phyloP scores from a whole-genome alignment of 37 sponge, comb jelly and placozoan species.

The Chondrilla cf. caribensis region DNA sequence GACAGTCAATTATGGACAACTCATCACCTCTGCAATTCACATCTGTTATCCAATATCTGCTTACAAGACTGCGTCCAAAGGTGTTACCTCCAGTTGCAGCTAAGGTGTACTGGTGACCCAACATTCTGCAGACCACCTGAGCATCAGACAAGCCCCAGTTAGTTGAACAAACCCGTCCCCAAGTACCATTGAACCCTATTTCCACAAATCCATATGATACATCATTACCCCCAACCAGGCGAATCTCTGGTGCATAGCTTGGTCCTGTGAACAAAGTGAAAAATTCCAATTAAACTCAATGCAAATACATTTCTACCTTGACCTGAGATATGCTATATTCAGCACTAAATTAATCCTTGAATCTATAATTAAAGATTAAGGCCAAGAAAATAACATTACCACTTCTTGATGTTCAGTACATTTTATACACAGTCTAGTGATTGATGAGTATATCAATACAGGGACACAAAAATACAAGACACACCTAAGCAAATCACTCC shows the following conservation, averaged over 20 bases:
- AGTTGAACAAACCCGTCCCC: background rate
- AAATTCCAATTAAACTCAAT: too few relatives aligned
- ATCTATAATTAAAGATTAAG: too few relatives aligned
- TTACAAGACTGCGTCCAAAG: background rate
- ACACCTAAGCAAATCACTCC: slow-evolving; percentile 18
- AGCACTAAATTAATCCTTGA: too few relatives aligned
- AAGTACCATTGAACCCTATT: background rate
- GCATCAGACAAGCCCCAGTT: background rate
- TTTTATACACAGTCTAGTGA: too few relatives aligned
- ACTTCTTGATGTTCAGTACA: too few relatives aligned
- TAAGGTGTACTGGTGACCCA: background rate
- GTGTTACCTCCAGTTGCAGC: background rate
- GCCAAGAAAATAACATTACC: too few relatives aligned
- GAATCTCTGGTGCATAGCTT: background rate
- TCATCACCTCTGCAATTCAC: background rate
- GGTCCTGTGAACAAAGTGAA: too few relatives aligned
- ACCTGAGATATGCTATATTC: too few relatives aligned
- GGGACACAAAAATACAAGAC: background rate
- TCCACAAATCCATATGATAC: background rate
- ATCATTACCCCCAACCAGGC: background rate
- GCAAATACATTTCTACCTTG: too few relatives aligned
- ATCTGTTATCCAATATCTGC: background rate
- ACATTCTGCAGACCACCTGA: background rate
- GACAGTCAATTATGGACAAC: background rate
- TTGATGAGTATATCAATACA: too few relatives aligned